phyloP scores from a whole-genome alignment of 2,797 vertebrate species.

The Pseudocheirus occidentalis region DNA sequence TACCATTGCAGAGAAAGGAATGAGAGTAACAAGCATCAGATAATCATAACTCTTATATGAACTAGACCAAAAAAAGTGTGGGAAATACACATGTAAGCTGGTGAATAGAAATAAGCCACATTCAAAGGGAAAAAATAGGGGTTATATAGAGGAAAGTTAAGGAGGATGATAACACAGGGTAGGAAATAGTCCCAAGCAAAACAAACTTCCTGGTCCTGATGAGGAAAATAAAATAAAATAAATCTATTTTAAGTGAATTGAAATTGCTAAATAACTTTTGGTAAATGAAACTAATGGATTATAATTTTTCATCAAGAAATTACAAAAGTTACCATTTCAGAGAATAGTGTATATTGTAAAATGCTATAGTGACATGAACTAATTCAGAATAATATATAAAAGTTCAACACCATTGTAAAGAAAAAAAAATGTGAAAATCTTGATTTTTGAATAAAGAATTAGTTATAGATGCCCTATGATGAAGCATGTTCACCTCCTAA shows the following conservation, averaged over 20 bases:
- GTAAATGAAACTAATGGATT: neutral
- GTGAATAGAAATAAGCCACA: neutral
- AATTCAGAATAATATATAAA: neutral
- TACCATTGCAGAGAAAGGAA: neutral
- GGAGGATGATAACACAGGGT: neutral
- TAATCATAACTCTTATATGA: neutral
- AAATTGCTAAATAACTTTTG: neutral
- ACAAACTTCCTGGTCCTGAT: neutral
- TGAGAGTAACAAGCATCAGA: neutral
- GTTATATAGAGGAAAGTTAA: neutral
- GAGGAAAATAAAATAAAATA: neutral
- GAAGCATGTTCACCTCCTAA: neutral
- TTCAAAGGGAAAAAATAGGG: neutral
- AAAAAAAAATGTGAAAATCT: neutral
- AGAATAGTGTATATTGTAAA: neutral
- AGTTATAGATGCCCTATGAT: neutral
- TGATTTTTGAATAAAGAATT: neutral
- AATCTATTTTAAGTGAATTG: neutral
- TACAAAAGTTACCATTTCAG: neutral
- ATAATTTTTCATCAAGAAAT: neutral
- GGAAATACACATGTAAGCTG: neutral
- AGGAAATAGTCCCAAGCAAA: neutral
- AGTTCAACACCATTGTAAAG: neutral
- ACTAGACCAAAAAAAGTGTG: neutral
- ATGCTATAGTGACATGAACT: neutral